phyloP scores from a whole-genome alignment of 2,113 vertebrate genomes.

The Tretioscincus oriximinensis region DNA sequence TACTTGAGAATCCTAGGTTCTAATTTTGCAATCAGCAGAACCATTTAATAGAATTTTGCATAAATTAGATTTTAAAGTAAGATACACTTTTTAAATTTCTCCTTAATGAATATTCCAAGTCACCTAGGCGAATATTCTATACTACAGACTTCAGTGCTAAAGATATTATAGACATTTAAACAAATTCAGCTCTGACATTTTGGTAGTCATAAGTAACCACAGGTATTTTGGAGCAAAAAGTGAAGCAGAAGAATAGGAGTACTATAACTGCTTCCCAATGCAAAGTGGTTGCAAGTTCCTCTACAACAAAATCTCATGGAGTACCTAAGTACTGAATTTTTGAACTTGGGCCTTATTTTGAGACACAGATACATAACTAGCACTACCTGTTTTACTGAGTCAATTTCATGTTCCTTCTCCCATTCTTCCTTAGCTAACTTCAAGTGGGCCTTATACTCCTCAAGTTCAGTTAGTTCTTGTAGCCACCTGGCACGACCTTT shows the following conservation, averaged over 20 bases:
- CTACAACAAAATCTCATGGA: too few species aligned
- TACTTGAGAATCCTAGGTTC: background rate
- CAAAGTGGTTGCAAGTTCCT: too few species aligned
- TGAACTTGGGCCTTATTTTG: background rate
- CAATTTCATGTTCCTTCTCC: conserved; percentile 74
- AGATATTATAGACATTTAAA: too few species aligned
- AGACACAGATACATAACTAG: background rate
- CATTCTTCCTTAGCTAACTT: conserved; percentile 81
- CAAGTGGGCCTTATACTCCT: conserved; percentile 82
- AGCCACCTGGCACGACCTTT: conserved; percentile 83
- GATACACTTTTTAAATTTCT: too few species aligned
- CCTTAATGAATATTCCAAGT: too few species aligned
- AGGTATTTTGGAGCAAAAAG: too few species aligned
- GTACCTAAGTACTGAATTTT: background rate
- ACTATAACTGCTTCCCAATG: too few species aligned
- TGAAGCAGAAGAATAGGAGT: too few species aligned
- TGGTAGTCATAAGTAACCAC: background rate
- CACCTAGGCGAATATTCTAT: background rate
- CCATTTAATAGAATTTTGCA: background rate
- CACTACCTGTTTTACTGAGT: conserved; percentile 74
- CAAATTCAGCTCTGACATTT: too few species aligned
- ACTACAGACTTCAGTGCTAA: too few species aligned
- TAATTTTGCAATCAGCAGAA: background rate
- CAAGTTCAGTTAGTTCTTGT: conserved; percentile 81
- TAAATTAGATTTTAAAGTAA: background rate